Evolutionary conservation across 2,888 invertebrate species (phyloP), one percentile per base, ranked within the genome.

Genomic region (Synanthedon vespiformis): DNA sequence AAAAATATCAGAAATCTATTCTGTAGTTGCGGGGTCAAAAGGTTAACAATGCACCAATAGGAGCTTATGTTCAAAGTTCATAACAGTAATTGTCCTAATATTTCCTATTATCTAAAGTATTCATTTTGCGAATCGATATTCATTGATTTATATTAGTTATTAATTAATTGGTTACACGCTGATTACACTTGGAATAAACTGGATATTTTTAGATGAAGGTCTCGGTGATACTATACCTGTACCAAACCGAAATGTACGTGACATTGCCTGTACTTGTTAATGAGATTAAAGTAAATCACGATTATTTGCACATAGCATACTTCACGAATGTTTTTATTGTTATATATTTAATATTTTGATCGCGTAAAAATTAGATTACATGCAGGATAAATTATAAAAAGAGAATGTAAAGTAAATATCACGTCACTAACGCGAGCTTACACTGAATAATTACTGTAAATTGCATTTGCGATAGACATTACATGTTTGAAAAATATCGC

Each of bases 121-220:
- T 34, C 34, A 10, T 34, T 34, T 34, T 10, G 10, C 34, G 10
- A 34, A 34, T 34, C 34, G 10, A 34, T 34, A 34, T 34, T 34
- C 34, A 34, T 34, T 10, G 34, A 34, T 10, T 34, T 34, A 34
- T 34, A 34, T 10, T 34, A 8, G 34, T 34, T 10, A 34, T 34
- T 34, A 34, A 34, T 34, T 34, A 34, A 34, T 34, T 34, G 2
- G 34, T 34, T 34, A 34, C 34, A 34, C 34, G 34, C 34, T 34
- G 34, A 34, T 34, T 13, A n/a, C 5, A 3, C 44, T 44, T 13
- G 6, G 55, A 52, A 51, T 53, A 68, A 60, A 65, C 64, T 66
- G 61, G 60, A 63, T 84, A 85, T 84, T 84, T 78, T 67, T 85
- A 85, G 84, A 70, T 60, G 83, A 84, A 86, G 85, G 85, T 85